A percentile compares a stretch with the other conserved stretches of the same genome.
Conservation (phyloP, 2,888 invertebrate genomes). For the Isotomurus palustris region DNA sequence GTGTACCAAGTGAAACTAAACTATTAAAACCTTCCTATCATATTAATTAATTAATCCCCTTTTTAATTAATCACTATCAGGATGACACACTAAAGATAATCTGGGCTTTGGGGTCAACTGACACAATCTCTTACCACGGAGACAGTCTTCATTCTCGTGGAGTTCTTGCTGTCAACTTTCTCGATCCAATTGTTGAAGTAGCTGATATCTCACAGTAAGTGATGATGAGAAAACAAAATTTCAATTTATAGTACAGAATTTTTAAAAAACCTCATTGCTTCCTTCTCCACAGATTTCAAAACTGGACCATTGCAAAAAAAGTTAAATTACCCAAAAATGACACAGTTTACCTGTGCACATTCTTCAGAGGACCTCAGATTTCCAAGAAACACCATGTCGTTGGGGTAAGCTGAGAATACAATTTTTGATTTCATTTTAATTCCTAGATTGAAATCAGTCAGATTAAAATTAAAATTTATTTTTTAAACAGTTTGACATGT, state of each 20-base stretch:
- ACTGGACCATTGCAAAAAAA: neutral
- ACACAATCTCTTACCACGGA: neutral
- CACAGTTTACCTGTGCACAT: slow-evolving; percentile 82
- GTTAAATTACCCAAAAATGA: slow-evolving; percentile 51
- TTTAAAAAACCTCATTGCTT: neutral
- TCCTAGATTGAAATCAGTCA: neutral
- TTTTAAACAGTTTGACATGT: slow-evolving; percentile 9
- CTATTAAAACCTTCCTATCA: too few relatives aligned
- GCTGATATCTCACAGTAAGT: neutral
- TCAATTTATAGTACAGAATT: neutral
- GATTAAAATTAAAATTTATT: neutral
- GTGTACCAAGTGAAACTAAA: neutral
- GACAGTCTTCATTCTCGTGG: neutral
- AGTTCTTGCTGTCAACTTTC: neutral
- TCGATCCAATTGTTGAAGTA: neutral
- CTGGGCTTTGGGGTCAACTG: neutral
- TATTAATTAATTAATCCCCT: too few relatives aligned
- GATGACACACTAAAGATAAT: neutral
- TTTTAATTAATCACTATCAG: too few relatives aligned
- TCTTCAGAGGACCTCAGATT: slow-evolving; percentile 68
- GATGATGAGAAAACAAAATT: neutral
- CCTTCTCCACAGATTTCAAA: neutral
- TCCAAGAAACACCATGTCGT: slow-evolving; percentile 73
- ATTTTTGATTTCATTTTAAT: too few relatives aligned
- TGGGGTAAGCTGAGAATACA: slow-evolving; percentile 54